phyloP scores from a whole-genome alignment of 2,113 vertebrate genomes.

The Dryoscopus gambensis region DNA sequence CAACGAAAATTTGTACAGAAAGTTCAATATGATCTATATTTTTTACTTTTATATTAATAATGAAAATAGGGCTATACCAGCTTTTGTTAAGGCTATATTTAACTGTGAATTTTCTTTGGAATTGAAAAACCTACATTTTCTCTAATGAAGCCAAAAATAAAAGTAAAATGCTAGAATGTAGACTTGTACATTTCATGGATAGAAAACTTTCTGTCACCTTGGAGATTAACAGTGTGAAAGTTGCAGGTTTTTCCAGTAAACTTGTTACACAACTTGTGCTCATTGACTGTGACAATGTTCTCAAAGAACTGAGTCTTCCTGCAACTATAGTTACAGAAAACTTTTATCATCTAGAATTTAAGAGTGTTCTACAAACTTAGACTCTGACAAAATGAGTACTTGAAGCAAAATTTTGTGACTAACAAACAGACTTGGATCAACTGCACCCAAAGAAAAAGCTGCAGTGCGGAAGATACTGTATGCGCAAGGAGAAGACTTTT shows the following conservation, averaged over 20 bases:
- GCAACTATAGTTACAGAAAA: not conserved
- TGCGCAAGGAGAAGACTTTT: not conserved
- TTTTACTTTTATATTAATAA: not conserved
- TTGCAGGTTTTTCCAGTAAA: not conserved
- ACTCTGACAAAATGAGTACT: not conserved
- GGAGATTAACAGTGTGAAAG: not conserved
- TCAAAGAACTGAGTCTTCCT: not conserved
- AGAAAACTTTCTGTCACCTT: not conserved
- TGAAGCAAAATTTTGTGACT: not conserved
- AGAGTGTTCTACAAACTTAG: not conserved
- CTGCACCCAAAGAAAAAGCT: not conserved
- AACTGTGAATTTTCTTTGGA: not conserved
- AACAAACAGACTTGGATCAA: not conserved
- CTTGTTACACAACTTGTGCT: not conserved
- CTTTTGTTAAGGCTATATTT: not conserved
- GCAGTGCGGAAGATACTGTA: not conserved
- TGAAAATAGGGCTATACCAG: not conserved
- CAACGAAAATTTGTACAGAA: not conserved
- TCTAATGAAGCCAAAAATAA: not conserved
- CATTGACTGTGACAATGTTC: not conserved
- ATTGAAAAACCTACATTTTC: not conserved
- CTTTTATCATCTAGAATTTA: not conserved
- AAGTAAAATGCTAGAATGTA: not conserved
- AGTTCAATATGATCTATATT: not conserved
- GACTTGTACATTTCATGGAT: not conserved